Conservation (phyloP, 2,888 invertebrate genomes). For the Adelognathus sp. region DNA sequence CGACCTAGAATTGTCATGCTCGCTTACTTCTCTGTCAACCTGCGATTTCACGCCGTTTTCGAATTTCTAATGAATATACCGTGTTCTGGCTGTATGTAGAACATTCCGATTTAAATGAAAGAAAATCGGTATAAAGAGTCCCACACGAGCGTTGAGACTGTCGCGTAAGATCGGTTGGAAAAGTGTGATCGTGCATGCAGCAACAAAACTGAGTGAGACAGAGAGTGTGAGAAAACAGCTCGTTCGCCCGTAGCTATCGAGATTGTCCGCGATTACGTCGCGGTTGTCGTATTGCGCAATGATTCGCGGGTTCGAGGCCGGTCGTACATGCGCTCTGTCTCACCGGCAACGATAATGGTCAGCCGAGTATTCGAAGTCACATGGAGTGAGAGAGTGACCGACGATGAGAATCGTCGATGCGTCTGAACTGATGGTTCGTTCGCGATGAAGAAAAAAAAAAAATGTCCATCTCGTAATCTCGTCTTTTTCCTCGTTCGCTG, state of each 20-base stretch:
- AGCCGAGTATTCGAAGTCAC: constrained; percentile 53
- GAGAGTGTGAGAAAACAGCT: constrained; percentile 9
- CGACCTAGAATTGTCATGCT: constrained; percentile 7
- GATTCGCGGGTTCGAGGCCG: constrained; percentile 74
- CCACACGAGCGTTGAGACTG: background rate
- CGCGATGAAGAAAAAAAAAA: background rate
- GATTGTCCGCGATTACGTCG: constrained; percentile 66
- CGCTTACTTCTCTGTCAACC: constrained; percentile 1
- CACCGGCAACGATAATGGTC: constrained; percentile 41
- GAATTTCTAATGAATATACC: background rate
- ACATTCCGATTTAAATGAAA: background rate
- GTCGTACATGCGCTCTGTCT: constrained; percentile 63
- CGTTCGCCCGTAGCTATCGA: constrained; percentile 36
- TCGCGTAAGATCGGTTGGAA: constrained; percentile 30
- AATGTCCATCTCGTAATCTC: background rate
- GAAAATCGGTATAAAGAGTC: constrained; percentile 4
- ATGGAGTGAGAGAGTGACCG: constrained; percentile 30
- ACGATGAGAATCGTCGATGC: constrained; percentile 17
- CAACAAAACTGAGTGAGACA: background rate
- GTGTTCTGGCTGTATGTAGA: background rate
- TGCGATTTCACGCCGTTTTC: constrained; percentile 10
- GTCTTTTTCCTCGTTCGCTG: background rate
- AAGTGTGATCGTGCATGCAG: constrained; percentile 32
- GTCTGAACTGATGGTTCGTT: background rate
- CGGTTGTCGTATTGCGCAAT: constrained; percentile 71